These are phyloP conservation scores for Drosophila cracens DNA, from an alignment of 2,888 invertebrate genomes.

Conservation along the genomic window DNA sequence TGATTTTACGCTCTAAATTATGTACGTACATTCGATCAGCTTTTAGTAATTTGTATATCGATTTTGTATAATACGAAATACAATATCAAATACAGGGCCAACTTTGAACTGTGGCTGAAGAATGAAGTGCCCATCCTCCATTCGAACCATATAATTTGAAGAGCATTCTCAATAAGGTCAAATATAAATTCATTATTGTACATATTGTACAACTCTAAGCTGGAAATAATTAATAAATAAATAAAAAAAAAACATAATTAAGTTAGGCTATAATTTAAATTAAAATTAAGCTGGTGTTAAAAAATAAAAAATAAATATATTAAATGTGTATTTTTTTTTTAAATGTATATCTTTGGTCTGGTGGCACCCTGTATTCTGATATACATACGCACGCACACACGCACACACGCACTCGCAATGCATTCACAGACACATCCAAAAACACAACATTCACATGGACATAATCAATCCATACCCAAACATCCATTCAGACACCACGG, in stretches of 20 bases:
- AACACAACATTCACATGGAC: conserved; percentile 29
- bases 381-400: neutral
- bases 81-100: conserved; percentile 45
- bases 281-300: neutral
- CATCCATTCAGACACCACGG: conserved; percentile 41
- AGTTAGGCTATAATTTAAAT: neutral
- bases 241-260: neutral
- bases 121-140: neutral
- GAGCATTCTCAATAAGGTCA: too few relatives aligned
- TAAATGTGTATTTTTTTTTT: neutral
- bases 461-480: conserved; percentile 42
- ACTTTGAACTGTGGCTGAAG: neutral
- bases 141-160: too few relatives aligned
- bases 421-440: conserved; percentile 41
- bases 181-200: too few relatives aligned
- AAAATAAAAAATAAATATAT: neutral
- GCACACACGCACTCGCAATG: conserved; percentile 34
- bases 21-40: conserved; percentile 62
- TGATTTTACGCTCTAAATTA: conserved; percentile 81
- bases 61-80: conserved; percentile 15
- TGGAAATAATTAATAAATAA: neutral
- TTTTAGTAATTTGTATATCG: conserved; percentile 53
- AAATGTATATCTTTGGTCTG: neutral
- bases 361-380: conserved; percentile 36
- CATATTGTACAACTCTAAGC: too few relatives aligned